Percentiles rank a stretch among this genome's conserved stretches.
Conservation (phyloP, 1,140 invertebrate species). For the Hylaeus anthracinus region DNA sequence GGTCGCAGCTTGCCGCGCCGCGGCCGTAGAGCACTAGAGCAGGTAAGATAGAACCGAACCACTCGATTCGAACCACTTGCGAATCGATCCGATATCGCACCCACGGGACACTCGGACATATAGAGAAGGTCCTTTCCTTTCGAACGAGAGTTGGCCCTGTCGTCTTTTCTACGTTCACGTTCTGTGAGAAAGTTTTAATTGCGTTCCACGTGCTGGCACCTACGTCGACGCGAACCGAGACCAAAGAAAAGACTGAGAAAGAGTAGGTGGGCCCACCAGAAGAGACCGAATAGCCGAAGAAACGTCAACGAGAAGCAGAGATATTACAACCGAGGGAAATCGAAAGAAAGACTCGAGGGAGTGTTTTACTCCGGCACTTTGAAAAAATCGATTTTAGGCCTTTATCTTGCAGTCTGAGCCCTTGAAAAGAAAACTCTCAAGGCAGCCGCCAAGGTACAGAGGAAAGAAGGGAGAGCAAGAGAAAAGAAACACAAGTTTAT, state of each 20-base stretch:
- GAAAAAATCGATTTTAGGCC: too few species aligned
- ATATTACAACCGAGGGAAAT: background rate
- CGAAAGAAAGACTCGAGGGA: background rate
- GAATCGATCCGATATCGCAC: constrained; percentile 20
- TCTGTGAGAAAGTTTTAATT: constrained; percentile 74
- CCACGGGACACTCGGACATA: background rate
- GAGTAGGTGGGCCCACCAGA: background rate
- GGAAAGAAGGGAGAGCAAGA: too few species aligned
- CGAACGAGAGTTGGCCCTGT: constrained; percentile 45
- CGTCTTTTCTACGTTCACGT: constrained; percentile 34
- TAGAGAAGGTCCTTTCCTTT: constrained; percentile 27
- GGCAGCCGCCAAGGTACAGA: background rate
- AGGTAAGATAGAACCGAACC: background rate
- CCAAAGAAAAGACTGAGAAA: background rate
- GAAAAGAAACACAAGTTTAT: background rate
- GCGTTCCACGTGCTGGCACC: constrained; percentile 64
- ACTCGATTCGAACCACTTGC: constrained; percentile 20
- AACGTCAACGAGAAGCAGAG: background rate
- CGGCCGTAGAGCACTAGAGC: background rate
- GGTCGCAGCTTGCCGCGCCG: too few species aligned
- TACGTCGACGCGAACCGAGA: constrained; percentile 41
- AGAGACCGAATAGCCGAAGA: constrained; percentile 2
- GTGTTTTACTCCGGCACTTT: too few species aligned
- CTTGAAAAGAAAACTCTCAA: too few species aligned
- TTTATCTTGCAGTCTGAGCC: too few species aligned